Evolutionary conservation across 2,113 vertebrate species (phyloP).

Genomic region (Periophthalmodon schlosseri): DNA sequence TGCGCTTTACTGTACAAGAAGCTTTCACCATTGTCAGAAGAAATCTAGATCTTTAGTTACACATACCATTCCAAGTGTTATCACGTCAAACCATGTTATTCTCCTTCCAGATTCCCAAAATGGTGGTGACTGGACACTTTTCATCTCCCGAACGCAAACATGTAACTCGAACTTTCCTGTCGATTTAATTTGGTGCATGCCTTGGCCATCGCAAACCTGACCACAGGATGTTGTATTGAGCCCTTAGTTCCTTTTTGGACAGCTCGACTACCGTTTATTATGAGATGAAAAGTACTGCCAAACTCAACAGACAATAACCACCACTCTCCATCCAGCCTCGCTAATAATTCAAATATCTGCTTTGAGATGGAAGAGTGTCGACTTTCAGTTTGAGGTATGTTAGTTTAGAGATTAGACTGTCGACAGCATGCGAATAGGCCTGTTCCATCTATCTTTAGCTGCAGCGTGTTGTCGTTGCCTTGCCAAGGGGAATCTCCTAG

Average conservation of each 20-base stretch:
- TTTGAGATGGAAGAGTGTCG: conserved; percentile 33
- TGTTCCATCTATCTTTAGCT: conserved; percentile 76
- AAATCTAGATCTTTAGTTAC: neutral
- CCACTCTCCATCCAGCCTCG: neutral
- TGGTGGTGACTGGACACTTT: neutral
- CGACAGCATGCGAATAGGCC: conserved; percentile 68
- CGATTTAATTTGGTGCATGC: conserved; percentile 5
- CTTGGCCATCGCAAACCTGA: conserved; percentile 3
- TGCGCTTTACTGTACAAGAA: neutral
- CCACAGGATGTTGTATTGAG: conserved; percentile 11
- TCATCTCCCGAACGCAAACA: neutral
- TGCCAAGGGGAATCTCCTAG: conserved; percentile 74
- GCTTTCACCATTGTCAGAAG: neutral
- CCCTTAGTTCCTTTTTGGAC: conserved; percentile 7
- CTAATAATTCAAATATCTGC: neutral
- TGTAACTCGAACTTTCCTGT: conserved; percentile 5
- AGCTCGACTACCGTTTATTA: conserved; percentile 6
- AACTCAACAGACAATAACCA: conserved; percentile 9
- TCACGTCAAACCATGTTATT: neutral
- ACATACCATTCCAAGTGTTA: neutral
- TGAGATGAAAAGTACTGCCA: conserved; percentile 5
- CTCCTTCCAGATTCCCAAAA: neutral
- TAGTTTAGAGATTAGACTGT: conserved; percentile 64
- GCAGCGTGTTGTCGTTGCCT: conserved; percentile 58
- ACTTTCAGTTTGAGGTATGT: conserved; percentile 68